Base-by-base conservation (phyloP, 1,140 invertebrate genomes). In the Piezodorus guildinii region DNA sequence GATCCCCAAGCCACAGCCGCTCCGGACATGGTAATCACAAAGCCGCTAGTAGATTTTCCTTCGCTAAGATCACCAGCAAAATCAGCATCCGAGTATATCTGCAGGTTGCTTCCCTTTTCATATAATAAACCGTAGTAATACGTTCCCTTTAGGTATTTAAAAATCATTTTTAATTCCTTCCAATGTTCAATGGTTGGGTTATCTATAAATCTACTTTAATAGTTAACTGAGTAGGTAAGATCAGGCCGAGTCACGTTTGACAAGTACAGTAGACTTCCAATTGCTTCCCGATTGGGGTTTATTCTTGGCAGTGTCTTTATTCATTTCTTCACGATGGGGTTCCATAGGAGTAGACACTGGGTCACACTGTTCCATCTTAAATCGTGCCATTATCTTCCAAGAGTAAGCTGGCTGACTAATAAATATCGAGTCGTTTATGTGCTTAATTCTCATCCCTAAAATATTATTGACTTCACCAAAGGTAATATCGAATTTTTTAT, bases 31-130 rank as follows among this genome's bases (percentile, higher is more conserved):
- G 58, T 43, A 60, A 66, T 64, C 4, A 67, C 60, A 65, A 63
- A 71, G n/a, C 71, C 71, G 8, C 67, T 44, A 14, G 60, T 70
- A 25, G 68, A 68, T 46, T 65, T 51, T 62, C 65, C 9, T 44
- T 44, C 43, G 16, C 16, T 10, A 10, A 44, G 16, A 44, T 44
- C 9, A 10, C 43, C 43, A 10, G 43, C 43, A 9, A 9, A 44
- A 44, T 44, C 43, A 10, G 43, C 9, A 16, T 44, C 43, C 16
- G 16, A 9, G 16, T 44, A 44, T 44, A 9, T 16, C 43, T 44
- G 16, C 16, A 10, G 16, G 43, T 9, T 9, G 9, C 16, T 44
- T 44, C 9, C 9, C 9, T 10, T 10, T 44, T 44, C 9, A 10
- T 44, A 9, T 44, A 9, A 10, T 10, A 44, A 44, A 9, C 16